These are phyloP conservation scores for Coranthus polyacanthus DNA, from an alignment of 2,797 vertebrate species.

Conservation along the genomic window DNA sequence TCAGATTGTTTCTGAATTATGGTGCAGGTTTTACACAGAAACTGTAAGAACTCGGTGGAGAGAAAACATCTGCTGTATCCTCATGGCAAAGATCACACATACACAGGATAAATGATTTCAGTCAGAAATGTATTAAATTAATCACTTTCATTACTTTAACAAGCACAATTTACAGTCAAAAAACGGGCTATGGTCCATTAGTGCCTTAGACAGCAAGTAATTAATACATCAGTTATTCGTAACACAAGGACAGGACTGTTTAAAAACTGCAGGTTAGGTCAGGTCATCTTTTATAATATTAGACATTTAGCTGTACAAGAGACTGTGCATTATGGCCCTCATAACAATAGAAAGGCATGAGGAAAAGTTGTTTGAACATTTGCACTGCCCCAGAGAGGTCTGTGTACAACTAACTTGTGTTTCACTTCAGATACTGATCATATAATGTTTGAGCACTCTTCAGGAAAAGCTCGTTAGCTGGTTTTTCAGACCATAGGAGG, in stretches of 20 bases:
- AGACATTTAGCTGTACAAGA: constrained; percentile 73
- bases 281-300: constrained; percentile 63
- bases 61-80: not conserved
- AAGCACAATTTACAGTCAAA: constrained; percentile 87
- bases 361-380: constrained; percentile 38
- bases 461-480: constrained; percentile 35
- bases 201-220: constrained; percentile 84
- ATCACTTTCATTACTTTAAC: constrained; percentile 87
- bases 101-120: constrained; percentile 66
- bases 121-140: constrained; percentile 90
- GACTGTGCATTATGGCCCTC: constrained; percentile 60
- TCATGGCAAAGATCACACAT: constrained; percentile 52
- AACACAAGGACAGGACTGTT: constrained; percentile 73
- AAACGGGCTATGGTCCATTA: constrained; percentile 87
- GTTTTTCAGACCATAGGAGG: constrained; percentile 42
- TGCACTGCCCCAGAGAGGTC: constrained; percentile 37
- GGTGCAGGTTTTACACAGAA: not conserved
- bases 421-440: constrained; percentile 21
- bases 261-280: constrained; percentile 67
- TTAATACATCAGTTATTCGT: constrained; percentile 82
- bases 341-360: constrained; percentile 56
- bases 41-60: not conserved
- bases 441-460: constrained; percentile 17
- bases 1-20: not conserved
- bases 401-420: constrained; percentile 51